Evolutionary conservation across 2,797 vertebrate species (phyloP), one percentile per base, ranked within the genome.

Genomic region (Malurus splendens): DNA sequence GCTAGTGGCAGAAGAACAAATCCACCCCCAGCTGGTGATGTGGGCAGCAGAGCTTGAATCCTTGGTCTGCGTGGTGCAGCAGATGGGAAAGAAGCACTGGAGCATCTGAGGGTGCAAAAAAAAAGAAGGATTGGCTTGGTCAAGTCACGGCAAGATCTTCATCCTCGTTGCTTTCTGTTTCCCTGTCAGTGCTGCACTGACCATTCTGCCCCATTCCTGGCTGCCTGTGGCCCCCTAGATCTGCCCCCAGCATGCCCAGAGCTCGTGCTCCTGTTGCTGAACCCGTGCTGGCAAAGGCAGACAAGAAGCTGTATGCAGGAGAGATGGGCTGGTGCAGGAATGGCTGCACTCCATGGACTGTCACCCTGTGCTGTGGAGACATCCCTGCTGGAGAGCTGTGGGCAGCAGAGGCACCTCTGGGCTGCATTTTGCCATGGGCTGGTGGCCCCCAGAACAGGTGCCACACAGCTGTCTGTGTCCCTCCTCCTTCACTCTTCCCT

Each of bases 281-380:
- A n/a, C n/a, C n/a, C n/a, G n/a, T n/a, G 28, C 14, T 41, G 48
- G 48, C 0, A 0, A 73, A 70, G 57, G 44, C 75, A 74, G 57
- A 47, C 3, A n/a, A 64, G 17, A 38, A 82, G 45, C 33, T 6
- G 3, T 6, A 8, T 12, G 10, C 6, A 5, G 39, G 33, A 2
- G 8, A 1, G 9, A 54, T 36, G 48, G 12, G 12, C 28, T 38
- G 54, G 30, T 38, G 51, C 36, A 27, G 74, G 44, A 70, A 62
- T 0, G 3, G 18, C 44, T 54, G 39, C 3, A 2, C 32, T 59
- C 7, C 1, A 9, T 23, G 47, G 38, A 18, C 25, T 72, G 27
- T 38, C 48, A 55, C 7, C 9, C 12, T 0, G 0, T 22, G 13
- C 22, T 48, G 18, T 15, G 25, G 54, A 72, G 23, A n/a, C 0